Percentiles rank a stretch among this genome's conserved stretches.
These are phyloP conservation scores for Callorhinus ursinus DNA, from an alignment of 2,113 vertebrate genomes.

Conservation along the genomic window DNA sequence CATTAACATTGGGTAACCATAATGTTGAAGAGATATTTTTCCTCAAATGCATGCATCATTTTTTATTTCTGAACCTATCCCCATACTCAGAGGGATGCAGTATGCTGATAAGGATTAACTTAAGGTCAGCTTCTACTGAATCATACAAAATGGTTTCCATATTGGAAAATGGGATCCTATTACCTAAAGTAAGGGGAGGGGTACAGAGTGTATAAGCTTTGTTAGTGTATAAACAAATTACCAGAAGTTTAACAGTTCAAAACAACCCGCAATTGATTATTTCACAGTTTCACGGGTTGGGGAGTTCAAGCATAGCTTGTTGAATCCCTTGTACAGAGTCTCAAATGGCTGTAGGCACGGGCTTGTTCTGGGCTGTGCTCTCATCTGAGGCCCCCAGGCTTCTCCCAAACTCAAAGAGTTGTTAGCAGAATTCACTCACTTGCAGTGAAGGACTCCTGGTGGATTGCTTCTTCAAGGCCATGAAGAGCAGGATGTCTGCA, in stretches of 20 bases:
- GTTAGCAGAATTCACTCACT: background rate
- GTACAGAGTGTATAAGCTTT: background rate
- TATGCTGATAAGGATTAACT: background rate
- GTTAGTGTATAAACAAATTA: background rate
- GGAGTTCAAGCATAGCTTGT: background rate
- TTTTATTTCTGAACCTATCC: background rate
- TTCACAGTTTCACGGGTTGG: background rate
- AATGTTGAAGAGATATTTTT: background rate
- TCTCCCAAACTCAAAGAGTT: background rate
- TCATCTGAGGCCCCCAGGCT: background rate
- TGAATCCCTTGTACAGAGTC: background rate
- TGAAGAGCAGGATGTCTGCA: background rate
- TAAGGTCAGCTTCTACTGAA: background rate
- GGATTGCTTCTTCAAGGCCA: background rate
- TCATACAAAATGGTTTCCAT: background rate
- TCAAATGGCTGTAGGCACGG: too few species aligned
- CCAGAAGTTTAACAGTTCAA: background rate
- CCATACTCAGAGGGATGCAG: background rate
- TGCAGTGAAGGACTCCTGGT: background rate
- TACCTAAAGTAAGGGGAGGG: background rate
- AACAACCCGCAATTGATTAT: background rate
- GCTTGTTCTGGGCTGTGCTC: background rate
- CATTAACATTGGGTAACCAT: background rate
- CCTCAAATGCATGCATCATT: background rate
- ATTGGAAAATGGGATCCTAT: background rate